These are phyloP conservation scores for Solea senegalensis DNA, from an alignment of 2,113 vertebrate species.

Conservation along the genomic window DNA sequence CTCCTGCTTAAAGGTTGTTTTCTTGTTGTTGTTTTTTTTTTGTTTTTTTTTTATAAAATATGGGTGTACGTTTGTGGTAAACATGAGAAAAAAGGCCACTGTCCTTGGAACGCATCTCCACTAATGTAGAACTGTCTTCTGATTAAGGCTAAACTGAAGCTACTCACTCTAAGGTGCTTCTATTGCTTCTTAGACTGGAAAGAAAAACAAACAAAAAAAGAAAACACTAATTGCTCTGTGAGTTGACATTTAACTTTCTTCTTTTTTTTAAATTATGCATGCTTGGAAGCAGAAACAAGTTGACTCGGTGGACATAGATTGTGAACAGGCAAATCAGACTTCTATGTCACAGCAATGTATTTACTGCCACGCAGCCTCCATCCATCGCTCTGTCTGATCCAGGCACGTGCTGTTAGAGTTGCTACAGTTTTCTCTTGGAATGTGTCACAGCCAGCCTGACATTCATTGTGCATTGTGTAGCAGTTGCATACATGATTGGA, in stretches of 20 bases:
- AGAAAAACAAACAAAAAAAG: background rate
- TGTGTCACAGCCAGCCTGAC: slow-evolving; percentile 67
- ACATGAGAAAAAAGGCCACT: slow-evolving; percentile 30
- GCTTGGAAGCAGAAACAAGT: background rate
- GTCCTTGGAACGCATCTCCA: slow-evolving; percentile 23
- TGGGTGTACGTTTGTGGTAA: slow-evolving; percentile 26
- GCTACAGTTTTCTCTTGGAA: slow-evolving; percentile 65
- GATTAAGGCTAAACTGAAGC: slow-evolving; percentile 54
- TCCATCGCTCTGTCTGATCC: slow-evolving; percentile 20
- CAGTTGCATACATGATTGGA: slow-evolving; percentile 68
- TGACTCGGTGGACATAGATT: background rate
- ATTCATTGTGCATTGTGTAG: slow-evolving; percentile 77
- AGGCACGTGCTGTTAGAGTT: slow-evolving; percentile 55
- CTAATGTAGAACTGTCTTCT: slow-evolving; percentile 21
- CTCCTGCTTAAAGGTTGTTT: slow-evolving; percentile 13
- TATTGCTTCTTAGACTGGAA: slow-evolving; percentile 62
- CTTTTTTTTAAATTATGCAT: slow-evolving; percentile 2
- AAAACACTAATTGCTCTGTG: background rate
- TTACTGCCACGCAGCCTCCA: background rate
- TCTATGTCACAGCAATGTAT: too few relatives aligned
- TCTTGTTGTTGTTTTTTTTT: too few relatives aligned
- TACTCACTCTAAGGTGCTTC: slow-evolving; percentile 4
- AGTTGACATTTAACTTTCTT: background rate
- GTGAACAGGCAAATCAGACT: slow-evolving; percentile 4
- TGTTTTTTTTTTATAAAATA: slow-evolving; percentile 30